phyloP scores from a whole-genome alignment of 2,888 invertebrate species.

The Zelleria hepariella region DNA sequence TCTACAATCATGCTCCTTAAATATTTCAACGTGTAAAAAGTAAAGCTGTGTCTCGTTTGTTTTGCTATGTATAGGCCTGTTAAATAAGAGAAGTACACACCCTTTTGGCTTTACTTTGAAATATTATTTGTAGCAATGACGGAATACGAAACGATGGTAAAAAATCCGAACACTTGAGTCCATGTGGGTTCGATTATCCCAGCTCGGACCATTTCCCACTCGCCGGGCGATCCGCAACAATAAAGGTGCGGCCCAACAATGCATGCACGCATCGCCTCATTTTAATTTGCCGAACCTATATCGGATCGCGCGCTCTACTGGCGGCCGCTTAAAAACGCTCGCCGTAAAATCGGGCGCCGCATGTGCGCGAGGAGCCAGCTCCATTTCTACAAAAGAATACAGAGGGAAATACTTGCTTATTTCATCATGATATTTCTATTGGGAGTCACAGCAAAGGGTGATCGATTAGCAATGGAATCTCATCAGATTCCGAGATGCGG shows the following conservation, averaged over 20 bases:
- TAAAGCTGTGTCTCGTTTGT: too few species aligned
- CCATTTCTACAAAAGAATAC: not conserved
- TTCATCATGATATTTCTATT: not conserved
- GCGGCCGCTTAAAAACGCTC: slow-evolving; percentile 58
- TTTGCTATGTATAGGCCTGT: too few species aligned
- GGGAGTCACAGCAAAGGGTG: slow-evolving; percentile 3
- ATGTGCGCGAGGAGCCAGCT: slow-evolving; percentile 9
- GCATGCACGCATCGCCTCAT: slow-evolving; percentile 60
- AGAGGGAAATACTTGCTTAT: not conserved
- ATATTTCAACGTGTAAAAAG: not conserved
- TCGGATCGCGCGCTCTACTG: slow-evolving; percentile 41
- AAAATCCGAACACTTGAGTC: too few species aligned
- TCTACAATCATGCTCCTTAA: not conserved
- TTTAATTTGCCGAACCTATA: slow-evolving; percentile 66
- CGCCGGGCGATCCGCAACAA: slow-evolving; percentile 67
- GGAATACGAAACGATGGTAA: too few species aligned
- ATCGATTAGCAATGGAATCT: slow-evolving; percentile 52
- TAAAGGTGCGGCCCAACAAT: slow-evolving; percentile 60
- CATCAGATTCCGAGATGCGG: slow-evolving; percentile 49
- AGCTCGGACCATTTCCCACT: slow-evolving; percentile 59
- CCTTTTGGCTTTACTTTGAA: too few species aligned
- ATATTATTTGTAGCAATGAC: too few species aligned
- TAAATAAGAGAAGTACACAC: too few species aligned
- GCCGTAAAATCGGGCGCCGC: slow-evolving; percentile 45
- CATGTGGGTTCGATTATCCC: slow-evolving; percentile 46